These are phyloP conservation scores for Caretta caretta DNA, from an alignment of 2,113 vertebrate genomes.

Conservation along the genomic window DNA sequence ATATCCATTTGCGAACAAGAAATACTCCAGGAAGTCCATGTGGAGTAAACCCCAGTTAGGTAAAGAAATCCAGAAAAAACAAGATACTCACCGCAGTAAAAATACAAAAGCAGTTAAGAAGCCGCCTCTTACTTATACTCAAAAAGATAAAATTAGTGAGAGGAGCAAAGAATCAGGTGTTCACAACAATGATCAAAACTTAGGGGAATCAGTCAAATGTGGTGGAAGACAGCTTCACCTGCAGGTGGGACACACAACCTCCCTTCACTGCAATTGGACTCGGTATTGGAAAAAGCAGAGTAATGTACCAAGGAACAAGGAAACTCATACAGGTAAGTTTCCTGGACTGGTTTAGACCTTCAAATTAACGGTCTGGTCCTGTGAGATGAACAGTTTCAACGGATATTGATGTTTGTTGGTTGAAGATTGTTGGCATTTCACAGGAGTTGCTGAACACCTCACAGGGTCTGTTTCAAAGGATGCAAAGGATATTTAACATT, in stretches of 20 bases:
- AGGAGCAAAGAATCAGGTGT: slow-evolving; percentile 68
- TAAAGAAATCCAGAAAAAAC: slow-evolving; percentile 77
- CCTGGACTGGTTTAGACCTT: background rate
- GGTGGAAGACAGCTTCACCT: slow-evolving; percentile 74
- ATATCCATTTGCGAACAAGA: slow-evolving; percentile 72
- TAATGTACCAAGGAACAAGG: slow-evolving; percentile 91
- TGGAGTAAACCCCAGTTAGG: slow-evolving; percentile 82
- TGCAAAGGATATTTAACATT: background rate
- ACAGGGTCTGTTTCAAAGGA: background rate
- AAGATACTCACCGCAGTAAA: slow-evolving; percentile 74
- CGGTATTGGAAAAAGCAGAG: slow-evolving; percentile 83
- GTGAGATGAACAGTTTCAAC: background rate
- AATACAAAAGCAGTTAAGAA: slow-evolving; percentile 69
- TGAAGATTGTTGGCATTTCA: background rate
- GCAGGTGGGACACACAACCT: slow-evolving; percentile 79
- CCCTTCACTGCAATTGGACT: slow-evolving; percentile 79
- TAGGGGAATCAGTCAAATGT: slow-evolving; percentile 69
- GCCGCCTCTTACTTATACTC: slow-evolving; percentile 52
- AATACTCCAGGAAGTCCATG: slow-evolving; percentile 75
- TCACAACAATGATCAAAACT: slow-evolving; percentile 61
- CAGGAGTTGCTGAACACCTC: background rate
- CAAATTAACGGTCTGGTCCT: background rate
- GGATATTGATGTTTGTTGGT: background rate
- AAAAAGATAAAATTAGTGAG: slow-evolving; percentile 78
- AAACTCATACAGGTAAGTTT: slow-evolving; percentile 93